phyloP scores from a whole-genome alignment of 2,797 vertebrate genomes.

The Karalla daura region DNA sequence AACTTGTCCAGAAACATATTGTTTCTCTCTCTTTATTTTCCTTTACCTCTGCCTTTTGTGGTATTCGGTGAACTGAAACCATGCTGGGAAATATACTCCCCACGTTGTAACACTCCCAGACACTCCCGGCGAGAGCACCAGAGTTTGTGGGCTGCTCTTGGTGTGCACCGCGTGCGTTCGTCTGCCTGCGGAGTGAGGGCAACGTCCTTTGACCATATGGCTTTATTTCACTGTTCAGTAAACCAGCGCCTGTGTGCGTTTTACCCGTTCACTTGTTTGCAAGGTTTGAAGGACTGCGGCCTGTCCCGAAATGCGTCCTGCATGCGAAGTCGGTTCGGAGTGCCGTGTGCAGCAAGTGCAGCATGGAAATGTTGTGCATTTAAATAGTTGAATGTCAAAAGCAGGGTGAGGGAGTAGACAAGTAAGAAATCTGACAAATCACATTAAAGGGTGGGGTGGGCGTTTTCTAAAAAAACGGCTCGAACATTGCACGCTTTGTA shows the following conservation, averaged over 20 bases:
- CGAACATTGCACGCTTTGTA: too few species aligned
- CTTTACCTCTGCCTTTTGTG: conserved; percentile 40
- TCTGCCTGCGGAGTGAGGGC: conserved; percentile 38
- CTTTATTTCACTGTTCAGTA: conserved; percentile 57
- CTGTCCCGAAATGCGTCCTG: conserved; percentile 3
- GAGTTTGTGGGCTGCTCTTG: conserved; percentile 17
- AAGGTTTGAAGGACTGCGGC: conserved; percentile 27
- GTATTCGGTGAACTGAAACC: conserved; percentile 2
- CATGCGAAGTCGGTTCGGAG: conserved; percentile 18
- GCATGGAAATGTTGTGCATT: too few species aligned
- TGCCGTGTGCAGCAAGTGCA: not conserved
- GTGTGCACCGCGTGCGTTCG: conserved; percentile 28
- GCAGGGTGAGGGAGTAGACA: too few species aligned
- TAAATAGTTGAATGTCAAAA: too few species aligned
- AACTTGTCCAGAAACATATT: not conserved
- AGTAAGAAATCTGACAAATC: too few species aligned
- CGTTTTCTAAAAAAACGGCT: too few species aligned
- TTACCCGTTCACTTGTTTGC: conserved; percentile 34
- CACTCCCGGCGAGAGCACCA: conserved; percentile 21
- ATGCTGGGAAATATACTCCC: conserved; percentile 31
- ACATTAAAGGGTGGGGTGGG: too few species aligned
- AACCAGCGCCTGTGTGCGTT: conserved; percentile 21
- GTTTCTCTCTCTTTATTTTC: conserved; percentile 20
- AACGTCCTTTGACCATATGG: conserved; percentile 28
- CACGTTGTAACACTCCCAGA: conserved; percentile 11